Base-by-base conservation (phyloP, 2,888 invertebrate genomes). In the Drosophila buzzatii region DNA sequence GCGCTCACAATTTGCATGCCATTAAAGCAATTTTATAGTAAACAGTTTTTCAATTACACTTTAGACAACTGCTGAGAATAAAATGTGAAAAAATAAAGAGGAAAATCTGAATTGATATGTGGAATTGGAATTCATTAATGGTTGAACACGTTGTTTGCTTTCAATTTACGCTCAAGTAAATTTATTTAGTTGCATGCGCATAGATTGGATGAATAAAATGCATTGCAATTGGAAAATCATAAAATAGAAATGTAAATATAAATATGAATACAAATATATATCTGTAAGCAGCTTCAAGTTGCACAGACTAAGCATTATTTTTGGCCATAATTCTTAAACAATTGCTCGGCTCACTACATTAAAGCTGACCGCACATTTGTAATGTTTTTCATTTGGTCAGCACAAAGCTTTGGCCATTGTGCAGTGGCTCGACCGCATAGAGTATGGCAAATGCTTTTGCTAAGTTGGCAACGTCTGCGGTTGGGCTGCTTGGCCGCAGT, bases 131-230 rank as follows among this genome's bases (percentile, higher is more conserved):
- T 74, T 65, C 73, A 83, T 76, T 66, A 67, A 66, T 70, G 62
- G 70, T 79, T 74, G 67, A 74, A 53, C 65, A 68, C 53, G 52
- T 73, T 84, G 83, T 89, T 84, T 89, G 78, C 49, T 75, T 89
- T 89, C 71, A 86, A 84, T 84, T 89, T 84, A 44, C 71, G 68
- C 71, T 65, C 55, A 58, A 73, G 71, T 57, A 74, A 80, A 89
- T 83, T 70, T 58, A 62, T 71, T 63, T 56, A 66, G 63, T 62
- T 69, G 53, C 23, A 66, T 45, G 39, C 68, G 64, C 69, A 59
- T 41, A 56, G 62, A 70, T 61, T 53, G 53, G 9, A 47, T 47
- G 23, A 47, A 27, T 27, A 4, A 27, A 27, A 27, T 20, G 23
- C 2, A 63, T 45, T 31, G n/a, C 49, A 33, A 51, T 51, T 18